A percentile compares a stretch with the other conserved stretches of the same genome.
Evolutionary conservation across 2,888 invertebrate species (phyloP).

Genomic region (Hirtodrosophila histrioides): DNA sequence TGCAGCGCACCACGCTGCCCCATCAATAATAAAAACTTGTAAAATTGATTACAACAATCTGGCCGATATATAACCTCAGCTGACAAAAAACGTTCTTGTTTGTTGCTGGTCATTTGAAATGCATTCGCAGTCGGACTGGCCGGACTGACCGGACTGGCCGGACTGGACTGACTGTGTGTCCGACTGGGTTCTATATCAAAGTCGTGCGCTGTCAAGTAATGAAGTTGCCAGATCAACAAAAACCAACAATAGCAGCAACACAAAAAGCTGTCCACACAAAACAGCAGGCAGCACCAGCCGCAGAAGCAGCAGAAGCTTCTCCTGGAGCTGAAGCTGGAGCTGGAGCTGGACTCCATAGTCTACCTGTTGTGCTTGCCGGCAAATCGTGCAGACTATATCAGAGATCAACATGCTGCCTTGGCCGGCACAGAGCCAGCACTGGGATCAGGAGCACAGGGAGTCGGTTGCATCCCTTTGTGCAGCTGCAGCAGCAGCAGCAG

Average conservation of each 20-base stretch:
- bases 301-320: conserved; percentile 42
- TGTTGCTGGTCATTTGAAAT: conserved; percentile 54
- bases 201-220: conserved; percentile 79
- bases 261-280: conserved; percentile 63
- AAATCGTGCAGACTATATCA: conserved; percentile 75
- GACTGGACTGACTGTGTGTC: conserved; percentile 18
- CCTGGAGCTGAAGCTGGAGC: conserved; percentile 30
- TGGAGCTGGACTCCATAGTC: conserved; percentile 23
- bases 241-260: conserved; percentile 63
- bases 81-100: conserved; percentile 20
- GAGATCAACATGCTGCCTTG: conserved; percentile 73
- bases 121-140: conserved; percentile 36
- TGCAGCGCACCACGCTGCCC: conserved; percentile 44
- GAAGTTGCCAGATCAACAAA: conserved; percentile 80
- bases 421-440: conserved; percentile 38
- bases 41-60: conserved; percentile 75
- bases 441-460: conserved; percentile 23
- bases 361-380: conserved; percentile 68
- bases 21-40: conserved; percentile 73
- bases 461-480: conserved; percentile 62
- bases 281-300: conserved; percentile 43
- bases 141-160: no score
- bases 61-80: conserved; percentile 27
- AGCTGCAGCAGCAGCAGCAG: conserved; percentile 31
- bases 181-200: conserved; percentile 65